Evolutionary conservation across 2,113 vertebrate species (phyloP), one percentile per base, ranked within the genome.

Genomic region (Stigmatopora nigra): DNA sequence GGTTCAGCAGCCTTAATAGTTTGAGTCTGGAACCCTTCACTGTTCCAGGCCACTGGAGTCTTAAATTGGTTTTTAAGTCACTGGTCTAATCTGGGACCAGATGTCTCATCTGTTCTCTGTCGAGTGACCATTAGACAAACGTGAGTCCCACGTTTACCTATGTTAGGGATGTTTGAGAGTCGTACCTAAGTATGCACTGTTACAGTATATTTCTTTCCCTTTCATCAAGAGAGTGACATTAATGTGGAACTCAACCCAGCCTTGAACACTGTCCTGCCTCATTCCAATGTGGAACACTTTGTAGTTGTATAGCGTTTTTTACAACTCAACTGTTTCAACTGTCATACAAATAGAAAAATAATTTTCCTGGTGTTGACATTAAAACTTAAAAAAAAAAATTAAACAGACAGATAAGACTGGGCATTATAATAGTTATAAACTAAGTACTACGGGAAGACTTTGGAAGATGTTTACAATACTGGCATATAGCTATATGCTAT

Each of bases 51-150:
- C 84, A 86, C 70, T 80, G 59, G 82, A 83, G 77, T 81, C 82
- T 85, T 84, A 87, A 89, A 75, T 83, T 78, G 65, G 78, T 82
- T 78, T 89, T 81, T 87, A 84, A 86, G 84, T 84, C 73, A 67
- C 83, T 61, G 71, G 82, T 70, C 84, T 89, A 87, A 89, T 87
- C 86, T 78, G 71, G 76, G 84, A 77, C 65, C 87, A 86, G 84
- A 88, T 90, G 88, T 84, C 84, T 78, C 22, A 84, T 87, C 87
- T 85, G 80, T 76, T 84, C 75, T 82, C 74, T 65, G 74, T 76
- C 61, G 72, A 67, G 70, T 63, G 22, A 56, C 13, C 16, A 72
- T 78, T 77, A 80, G 41, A 61, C 16, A 48, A n/a, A 14, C 35
- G 15, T 11, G 12, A 56, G 53, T 56, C 6, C 22, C 58, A 19